phyloP scores from a whole-genome alignment of 2,113 vertebrate species.

The Amphilophus citrinellus region DNA sequence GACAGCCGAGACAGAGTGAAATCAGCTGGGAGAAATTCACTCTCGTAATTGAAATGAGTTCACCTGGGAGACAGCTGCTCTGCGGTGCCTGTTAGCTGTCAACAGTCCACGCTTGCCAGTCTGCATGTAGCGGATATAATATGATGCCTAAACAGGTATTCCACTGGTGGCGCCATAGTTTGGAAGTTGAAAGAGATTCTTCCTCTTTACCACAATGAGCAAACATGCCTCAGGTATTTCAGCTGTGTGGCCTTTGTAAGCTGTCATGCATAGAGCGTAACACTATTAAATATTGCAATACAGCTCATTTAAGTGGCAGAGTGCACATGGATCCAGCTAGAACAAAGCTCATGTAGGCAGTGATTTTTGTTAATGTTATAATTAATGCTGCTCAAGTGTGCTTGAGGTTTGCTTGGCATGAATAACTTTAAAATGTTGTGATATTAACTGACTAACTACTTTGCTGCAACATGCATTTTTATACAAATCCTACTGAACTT shows the following conservation, averaged over 20 bases:
- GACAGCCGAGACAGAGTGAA: slow-evolving; percentile 71
- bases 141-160: slow-evolving; percentile 16
- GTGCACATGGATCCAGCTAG: neutral
- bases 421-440: neutral
- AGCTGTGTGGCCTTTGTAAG: neutral
- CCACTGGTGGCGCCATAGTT: neutral
- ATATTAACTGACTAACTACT: neutral
- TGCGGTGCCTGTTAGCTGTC: slow-evolving; percentile 60
- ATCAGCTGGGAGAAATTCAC: slow-evolving; percentile 70
- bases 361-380: neutral
- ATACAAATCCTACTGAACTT: neutral
- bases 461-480: neutral
- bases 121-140: slow-evolving; percentile 17
- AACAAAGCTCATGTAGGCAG: neutral
- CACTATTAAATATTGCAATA: neutral
- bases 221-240: slow-evolving; percentile 10
- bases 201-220: neutral
- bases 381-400: neutral
- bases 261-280: slow-evolving; percentile 13
- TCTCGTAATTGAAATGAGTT: slow-evolving; percentile 79
- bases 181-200: slow-evolving; percentile 12
- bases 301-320: slow-evolving; percentile 14
- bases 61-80: slow-evolving; percentile 75
- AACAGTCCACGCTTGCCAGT: slow-evolving; percentile 28
- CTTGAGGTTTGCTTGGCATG: too few species aligned